Percentiles rank a stretch among this genome's conserved stretches.
phyloP scores from a whole-genome alignment of 2,113 vertebrate genomes.

The Oostethus manadensis region DNA sequence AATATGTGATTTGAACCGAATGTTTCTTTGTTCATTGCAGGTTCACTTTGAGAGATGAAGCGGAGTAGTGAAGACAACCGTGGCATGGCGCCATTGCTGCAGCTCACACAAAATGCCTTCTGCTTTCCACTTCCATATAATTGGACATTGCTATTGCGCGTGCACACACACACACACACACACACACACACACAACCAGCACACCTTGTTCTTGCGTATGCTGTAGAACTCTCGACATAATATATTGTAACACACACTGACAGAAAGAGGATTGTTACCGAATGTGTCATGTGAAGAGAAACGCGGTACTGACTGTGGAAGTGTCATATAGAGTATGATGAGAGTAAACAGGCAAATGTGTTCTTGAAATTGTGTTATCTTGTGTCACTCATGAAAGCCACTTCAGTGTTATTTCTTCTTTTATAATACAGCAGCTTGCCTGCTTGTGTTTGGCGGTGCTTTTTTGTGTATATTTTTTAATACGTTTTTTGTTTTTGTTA shows the following conservation, averaged over 20 bases:
- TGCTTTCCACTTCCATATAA: conserved; percentile 9
- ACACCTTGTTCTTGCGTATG: conserved; percentile 22
- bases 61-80: conserved; percentile 32
- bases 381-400: conserved; percentile 3
- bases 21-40: conserved; percentile 38
- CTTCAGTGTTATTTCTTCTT: conserved; percentile 42
- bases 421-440: conserved; percentile 23
- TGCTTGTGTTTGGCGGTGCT: conserved; percentile 4
- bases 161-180: conserved; percentile 20
- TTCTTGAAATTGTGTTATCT: background rate
- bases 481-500: background rate
- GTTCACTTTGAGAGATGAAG: conserved; percentile 68
- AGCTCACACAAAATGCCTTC: conserved; percentile 58
- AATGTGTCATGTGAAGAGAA: background rate
- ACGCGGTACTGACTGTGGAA: conserved; percentile 18
- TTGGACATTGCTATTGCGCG: conserved; percentile 14
- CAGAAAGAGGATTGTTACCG: too few relatives aligned
- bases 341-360: background rate
- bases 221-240: conserved; percentile 9
- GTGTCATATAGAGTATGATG: conserved; percentile 14
- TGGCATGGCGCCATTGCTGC: conserved; percentile 21
- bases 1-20: background rate
- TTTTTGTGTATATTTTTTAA: conserved; percentile 32
- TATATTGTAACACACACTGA: background rate
- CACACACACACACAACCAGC: conserved; percentile 9